A percentile compares a stretch with the other conserved stretches of the same genome.
phyloP scores from a whole-genome alignment of 1,140 invertebrate genomes.

The Aphidius gifuensis region DNA sequence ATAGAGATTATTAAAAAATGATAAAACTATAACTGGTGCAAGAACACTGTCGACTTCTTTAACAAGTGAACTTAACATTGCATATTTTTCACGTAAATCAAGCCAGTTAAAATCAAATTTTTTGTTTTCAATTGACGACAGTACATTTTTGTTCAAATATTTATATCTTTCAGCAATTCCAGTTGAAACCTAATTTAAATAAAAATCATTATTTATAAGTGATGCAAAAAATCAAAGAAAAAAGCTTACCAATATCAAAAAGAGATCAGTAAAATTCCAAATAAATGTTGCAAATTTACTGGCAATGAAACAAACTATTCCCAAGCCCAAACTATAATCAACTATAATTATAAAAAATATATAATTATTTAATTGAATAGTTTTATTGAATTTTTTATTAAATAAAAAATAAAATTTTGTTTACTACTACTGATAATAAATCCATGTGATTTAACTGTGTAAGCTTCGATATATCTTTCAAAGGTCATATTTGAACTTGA shows the following conservation, averaged over 20 bases:
- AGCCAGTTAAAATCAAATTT: constrained; percentile 52
- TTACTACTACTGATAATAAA: constrained; percentile 43
- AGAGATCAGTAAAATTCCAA: constrained; percentile 68
- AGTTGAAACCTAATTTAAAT: constrained; percentile 39
- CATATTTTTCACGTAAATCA: constrained; percentile 59
- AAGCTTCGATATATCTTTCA: constrained; percentile 37
- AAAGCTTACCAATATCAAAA: constrained; percentile 60
- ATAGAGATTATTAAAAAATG: constrained; percentile 69
- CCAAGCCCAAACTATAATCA: constrained; percentile 42
- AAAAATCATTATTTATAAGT: constrained; percentile 26
- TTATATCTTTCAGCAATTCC: constrained; percentile 50
- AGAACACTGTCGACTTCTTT: constrained; percentile 59
- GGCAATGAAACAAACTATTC: constrained; percentile 49
- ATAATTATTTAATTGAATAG: neutral
- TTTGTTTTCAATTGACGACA: constrained; percentile 18
- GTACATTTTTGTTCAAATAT: constrained; percentile 38
- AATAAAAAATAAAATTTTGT: constrained; percentile 8
- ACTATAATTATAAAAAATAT: constrained; percentile 39
- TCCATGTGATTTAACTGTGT: constrained; percentile 36
- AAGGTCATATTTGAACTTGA: constrained; percentile 33
- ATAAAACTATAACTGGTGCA: constrained; percentile 62
- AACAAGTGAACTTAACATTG: constrained; percentile 58
- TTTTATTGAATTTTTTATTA: too few relatives aligned
- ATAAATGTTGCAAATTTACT: constrained; percentile 66
- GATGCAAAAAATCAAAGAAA: constrained; percentile 39